A percentile compares a stretch with the other conserved stretches of the same genome.
Conservation (phyloP, 2,113 vertebrate genomes). For the Melozone crissalis region DNA sequence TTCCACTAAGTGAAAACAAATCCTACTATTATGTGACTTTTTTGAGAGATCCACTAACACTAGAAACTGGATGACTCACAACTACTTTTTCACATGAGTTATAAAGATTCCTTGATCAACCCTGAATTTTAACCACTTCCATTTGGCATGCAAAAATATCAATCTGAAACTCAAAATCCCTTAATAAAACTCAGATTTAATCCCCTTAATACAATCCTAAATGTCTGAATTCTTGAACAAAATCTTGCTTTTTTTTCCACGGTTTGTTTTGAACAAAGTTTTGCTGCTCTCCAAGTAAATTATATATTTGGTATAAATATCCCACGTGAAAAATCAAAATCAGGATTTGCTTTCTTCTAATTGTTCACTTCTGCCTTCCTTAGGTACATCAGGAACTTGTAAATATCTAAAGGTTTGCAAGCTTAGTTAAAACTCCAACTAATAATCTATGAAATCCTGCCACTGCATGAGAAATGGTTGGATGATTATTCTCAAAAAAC, state of each 20-base stretch:
- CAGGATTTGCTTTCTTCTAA: background rate
- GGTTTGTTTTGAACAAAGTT: background rate
- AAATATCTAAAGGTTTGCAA: background rate
- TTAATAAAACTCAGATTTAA: background rate
- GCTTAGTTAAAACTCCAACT: background rate
- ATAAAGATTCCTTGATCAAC: background rate
- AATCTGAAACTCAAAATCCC: background rate
- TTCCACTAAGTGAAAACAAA: background rate
- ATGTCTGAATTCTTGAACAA: background rate
- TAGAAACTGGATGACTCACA: background rate
- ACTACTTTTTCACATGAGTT: background rate
- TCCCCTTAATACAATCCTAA: background rate
- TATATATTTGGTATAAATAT: background rate
- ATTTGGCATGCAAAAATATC: background rate
- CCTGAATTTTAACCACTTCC: background rate
- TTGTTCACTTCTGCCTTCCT: background rate
- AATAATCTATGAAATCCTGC: background rate
- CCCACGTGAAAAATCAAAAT: background rate
- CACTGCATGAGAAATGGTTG: conserved; percentile 3
- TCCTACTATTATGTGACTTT: background rate
- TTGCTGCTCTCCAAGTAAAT: background rate
- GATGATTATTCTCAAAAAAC: background rate
- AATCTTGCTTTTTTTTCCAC: background rate
- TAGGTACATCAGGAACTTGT: background rate
- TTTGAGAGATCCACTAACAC: background rate